Conservation (phyloP, 2,113 vertebrate genomes). For the Rhizomys pruinosus region DNA sequence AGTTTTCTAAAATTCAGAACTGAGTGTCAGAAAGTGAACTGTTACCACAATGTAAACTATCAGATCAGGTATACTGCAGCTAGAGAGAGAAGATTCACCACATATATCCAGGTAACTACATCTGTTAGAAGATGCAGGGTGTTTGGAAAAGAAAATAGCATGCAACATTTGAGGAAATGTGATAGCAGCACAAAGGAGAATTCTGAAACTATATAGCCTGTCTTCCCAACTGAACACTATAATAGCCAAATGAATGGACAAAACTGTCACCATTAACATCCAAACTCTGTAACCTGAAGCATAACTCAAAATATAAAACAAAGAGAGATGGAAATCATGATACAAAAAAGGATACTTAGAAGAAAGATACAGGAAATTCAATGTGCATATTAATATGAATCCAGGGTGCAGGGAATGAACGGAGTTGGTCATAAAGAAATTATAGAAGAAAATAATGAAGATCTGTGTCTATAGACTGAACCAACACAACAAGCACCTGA, state of each 20-base stretch:
- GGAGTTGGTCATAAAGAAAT: not conserved
- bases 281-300: not conserved
- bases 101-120: not conserved
- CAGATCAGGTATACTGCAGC: not conserved
- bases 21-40: not conserved
- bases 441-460: not conserved
- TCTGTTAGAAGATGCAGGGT: not conserved
- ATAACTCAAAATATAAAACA: not conserved
- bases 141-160: not conserved
- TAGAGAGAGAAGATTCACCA: not conserved
- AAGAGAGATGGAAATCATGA: not conserved
- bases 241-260: not conserved
- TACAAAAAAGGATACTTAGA: not conserved
- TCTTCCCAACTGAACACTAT: not conserved
- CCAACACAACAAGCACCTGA: not conserved
- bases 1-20: slow-evolving; percentile 3
- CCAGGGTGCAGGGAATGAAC: not conserved
- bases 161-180: not conserved
- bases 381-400: slow-evolving; percentile 13
- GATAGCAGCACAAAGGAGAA: not conserved
- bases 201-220: not conserved
- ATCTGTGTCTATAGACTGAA: not conserved
- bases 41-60: not conserved
- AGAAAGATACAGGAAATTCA: not conserved
- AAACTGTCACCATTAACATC: not conserved